Evolutionary conservation across 2,797 vertebrate genomes (phyloP), one percentile per base, ranked within the genome.

Genomic region (Steatocranus sp.): DNA sequence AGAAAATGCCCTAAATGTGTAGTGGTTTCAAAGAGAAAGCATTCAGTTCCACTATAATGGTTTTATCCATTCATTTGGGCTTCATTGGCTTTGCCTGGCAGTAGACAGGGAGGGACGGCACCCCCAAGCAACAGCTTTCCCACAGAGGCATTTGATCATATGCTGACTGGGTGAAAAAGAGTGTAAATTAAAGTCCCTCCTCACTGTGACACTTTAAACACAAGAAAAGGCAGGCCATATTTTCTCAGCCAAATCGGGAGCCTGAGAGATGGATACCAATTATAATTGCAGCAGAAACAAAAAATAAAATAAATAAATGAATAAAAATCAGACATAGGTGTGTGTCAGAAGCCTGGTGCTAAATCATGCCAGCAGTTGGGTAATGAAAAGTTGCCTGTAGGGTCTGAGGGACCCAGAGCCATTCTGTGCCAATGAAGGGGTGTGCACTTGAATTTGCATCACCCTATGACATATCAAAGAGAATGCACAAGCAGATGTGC

Each of bases 1-100:
- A 12, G 83, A 85, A 82, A 81, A 86, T 20, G 17, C 23, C 70
- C 75, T 76, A 51, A 86, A 89, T 88, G 81, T 88, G 56, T 79
- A 11, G 76, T 68, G 48, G 80, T 88, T 92, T 90, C 75, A 88
- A 86, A 90, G 85, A 88, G 50, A 89, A 87, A 89, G 83, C 76
- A 50, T 88, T 92, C 83, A 78, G 92, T 94, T 93, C 87, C 87
- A 86, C 86, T 61, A 38, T 89, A 92, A 94, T 91, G 91, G 87
- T 87, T 91, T 91, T 88, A 94, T 89, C 91, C 93, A 93, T 93
- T 94, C 87, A 89, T 94, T 94, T 94, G 84, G 87, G 87, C 87
- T 89, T 89, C 87, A 91, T 92, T 93, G 88, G 89, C 88, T 92
- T 93, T 89, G 89, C 88, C 87, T 91, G 92, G 88, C 87, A 90